Conservation (phyloP, 2,113 vertebrate genomes). For the Hippocampus comes region DNA sequence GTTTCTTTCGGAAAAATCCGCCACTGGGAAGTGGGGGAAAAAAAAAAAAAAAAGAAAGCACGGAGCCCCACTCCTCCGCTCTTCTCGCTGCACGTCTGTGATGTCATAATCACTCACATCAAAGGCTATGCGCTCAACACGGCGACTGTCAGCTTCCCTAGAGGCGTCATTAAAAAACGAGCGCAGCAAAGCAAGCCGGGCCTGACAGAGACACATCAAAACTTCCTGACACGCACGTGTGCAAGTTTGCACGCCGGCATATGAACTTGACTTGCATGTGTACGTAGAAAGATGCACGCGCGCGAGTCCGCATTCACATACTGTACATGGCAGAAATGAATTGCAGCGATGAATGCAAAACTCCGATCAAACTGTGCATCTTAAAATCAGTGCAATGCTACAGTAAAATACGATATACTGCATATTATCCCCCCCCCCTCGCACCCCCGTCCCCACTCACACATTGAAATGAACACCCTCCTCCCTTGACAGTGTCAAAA, state of each 20-base stretch:
- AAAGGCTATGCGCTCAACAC: conserved; percentile 73
- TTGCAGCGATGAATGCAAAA: conserved; percentile 11
- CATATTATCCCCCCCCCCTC: conserved; percentile 1
- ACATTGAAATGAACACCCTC: conserved; percentile 20
- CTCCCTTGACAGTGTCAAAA: conserved; percentile 22
- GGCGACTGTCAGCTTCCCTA: conserved; percentile 77
- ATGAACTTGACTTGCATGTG: conserved; percentile 3
- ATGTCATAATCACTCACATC: conserved; percentile 80
- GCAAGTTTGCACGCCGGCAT: conserved; percentile 7
- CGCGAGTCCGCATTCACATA: not conserved
- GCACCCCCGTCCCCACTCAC: not conserved
- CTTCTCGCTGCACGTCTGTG: conserved; percentile 73
- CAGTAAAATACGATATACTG: conserved; percentile 12
- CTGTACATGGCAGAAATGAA: not conserved
- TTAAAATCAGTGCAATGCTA: conserved; percentile 11
- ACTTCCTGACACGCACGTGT: conserved; percentile 44
- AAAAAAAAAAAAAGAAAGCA: conserved; percentile 37
- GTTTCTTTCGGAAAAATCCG: conserved; percentile 59
- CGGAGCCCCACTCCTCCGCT: conserved; percentile 67
- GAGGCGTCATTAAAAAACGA: conserved; percentile 79
- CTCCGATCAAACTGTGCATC: conserved; percentile 6
- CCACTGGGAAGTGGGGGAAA: conserved; percentile 50
- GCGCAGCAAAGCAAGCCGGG: conserved; percentile 66
- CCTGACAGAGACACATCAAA: conserved; percentile 73
- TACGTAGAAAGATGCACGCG: conserved; percentile 7